Evolutionary conservation across 2,113 vertebrate genomes (phyloP), one percentile per base, ranked within the genome.

Genomic region (Zeus faber): DNA sequence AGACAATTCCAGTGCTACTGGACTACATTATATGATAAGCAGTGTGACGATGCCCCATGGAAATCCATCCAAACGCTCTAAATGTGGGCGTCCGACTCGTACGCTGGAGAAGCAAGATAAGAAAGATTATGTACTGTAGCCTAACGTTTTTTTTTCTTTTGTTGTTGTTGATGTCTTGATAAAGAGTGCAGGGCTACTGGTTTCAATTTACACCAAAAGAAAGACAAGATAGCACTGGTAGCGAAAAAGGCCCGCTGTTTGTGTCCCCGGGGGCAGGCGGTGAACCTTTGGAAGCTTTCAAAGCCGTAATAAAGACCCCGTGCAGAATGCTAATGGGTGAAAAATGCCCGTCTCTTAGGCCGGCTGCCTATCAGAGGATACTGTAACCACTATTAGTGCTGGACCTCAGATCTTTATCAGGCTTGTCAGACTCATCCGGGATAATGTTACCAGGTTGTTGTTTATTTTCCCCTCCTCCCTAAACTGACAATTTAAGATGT

Each of bases 11-110:
- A 39, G 14, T 13, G 48, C 9, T 47, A 10, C 46, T 16, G 22
- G 45, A n/a, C 10, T 49, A 13, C 48, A 58, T 62, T 59, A 26
- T 26, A 62, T 16, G 43, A 40, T 26, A 55, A 59, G 24, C 20
- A 23, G 24, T 25, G 27, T 37, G 29, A 57, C 64, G 52, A 58
- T 40, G 16, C 60, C 59, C 50, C 43, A 55, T 43, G 48, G 62
- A 56, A 65, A 54, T 56, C 56, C 53, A 67, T 69, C 55, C 76
- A 61, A 70, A 44, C 17, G 18, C 40, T 51, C 68, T 62, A 24
- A 66, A 46, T 58, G 52, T 59, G 54, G 57, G 48, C 50, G 54
- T 58, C 11, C 25, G 49, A 53, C 53, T 58, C 16, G 65, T 31
- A 26, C 57, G 39, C 21, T 29, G 22, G n/a, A n/a, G n/a, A n/a